Percentiles rank a stretch among this genome's conserved stretches.
phyloP scores from a whole-genome alignment of 2,797 vertebrate species.

The Sphenopsis melanotis region DNA sequence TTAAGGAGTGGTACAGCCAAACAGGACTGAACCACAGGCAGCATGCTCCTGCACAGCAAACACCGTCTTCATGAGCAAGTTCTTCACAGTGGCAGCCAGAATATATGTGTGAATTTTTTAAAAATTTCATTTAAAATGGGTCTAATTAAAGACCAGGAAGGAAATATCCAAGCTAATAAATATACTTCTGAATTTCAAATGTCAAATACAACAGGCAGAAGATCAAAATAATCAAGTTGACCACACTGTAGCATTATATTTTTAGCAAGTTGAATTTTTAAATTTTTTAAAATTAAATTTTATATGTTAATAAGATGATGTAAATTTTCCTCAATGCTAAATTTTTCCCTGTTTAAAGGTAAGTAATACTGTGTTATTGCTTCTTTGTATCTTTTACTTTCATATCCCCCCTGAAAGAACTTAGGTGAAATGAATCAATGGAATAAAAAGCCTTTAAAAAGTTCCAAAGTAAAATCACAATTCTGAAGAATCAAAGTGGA shows the following conservation, averaged over 20 bases:
- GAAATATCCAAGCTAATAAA: neutral
- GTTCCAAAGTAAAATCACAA: neutral
- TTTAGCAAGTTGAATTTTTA: neutral
- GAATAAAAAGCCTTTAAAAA: neutral
- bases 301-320: neutral
- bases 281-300: neutral
- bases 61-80: neutral
- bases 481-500: neutral
- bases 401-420: neutral
- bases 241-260: neutral
- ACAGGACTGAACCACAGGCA: neutral
- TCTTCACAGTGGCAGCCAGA: neutral
- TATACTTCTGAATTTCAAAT: neutral
- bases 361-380: neutral
- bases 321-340: neutral
- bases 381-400: neutral
- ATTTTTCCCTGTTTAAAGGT: neutral
- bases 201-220: neutral
- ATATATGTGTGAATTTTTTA: accelerated
- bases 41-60: neutral
- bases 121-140: neutral
- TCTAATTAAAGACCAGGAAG: neutral
- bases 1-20: neutral
- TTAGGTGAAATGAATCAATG: neutral
- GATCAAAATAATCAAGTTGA: neutral